Base-by-base conservation (phyloP, 2,888 invertebrate species). In the Melikaiella ostensackeni region DNA sequence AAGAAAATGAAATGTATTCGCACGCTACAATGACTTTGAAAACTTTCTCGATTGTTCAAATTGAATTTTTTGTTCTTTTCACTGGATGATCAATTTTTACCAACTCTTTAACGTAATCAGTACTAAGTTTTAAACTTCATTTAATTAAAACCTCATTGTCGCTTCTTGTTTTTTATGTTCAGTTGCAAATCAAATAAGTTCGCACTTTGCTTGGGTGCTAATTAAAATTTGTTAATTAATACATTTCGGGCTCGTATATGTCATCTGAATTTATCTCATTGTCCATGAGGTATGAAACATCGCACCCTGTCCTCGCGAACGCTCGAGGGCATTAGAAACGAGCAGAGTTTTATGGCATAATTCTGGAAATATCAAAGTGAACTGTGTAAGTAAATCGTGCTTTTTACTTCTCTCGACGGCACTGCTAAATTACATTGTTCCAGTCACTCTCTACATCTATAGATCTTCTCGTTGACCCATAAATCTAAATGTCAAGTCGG, bases 171-270 rank as follows among this genome's bases (percentile, higher is more conserved):
- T 27, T 59, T 24, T 59, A 59, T 59, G 24, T 24, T 27, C 59
- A 27, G 27, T 16, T 59, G 16, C 59, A 59, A 27, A 59, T 59
- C 21, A 35, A 63, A 35, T 1, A 9, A 9, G 16, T 59, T 27
- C 11, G 21, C 38, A 35, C 21, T 9, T 6, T 30, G 27, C 27
- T 24, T 63, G 35, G 21, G n/a, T 33, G n/a, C 38, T 63, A 33
- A 63, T 63, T 63, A 33, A 21, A 63, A 30, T 21, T n/a, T 35
- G 35, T 63, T 63, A 63, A 63, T 63, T 35, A 63, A 38, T 33
- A 35, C 63, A n/a, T 63, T 63, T 33, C 33, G 35, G 6, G 16
- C 13, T 27, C 16, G 13, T 59, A 27, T 55, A 21, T 24, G 6
- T 27, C 27, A 27, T 21, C 1, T 38, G 21, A 63, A 4, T 63